phyloP scores from a whole-genome alignment of 30 jellyfish, hydroid and myxozoan species.

The Nemopilema nomurai region DNA sequence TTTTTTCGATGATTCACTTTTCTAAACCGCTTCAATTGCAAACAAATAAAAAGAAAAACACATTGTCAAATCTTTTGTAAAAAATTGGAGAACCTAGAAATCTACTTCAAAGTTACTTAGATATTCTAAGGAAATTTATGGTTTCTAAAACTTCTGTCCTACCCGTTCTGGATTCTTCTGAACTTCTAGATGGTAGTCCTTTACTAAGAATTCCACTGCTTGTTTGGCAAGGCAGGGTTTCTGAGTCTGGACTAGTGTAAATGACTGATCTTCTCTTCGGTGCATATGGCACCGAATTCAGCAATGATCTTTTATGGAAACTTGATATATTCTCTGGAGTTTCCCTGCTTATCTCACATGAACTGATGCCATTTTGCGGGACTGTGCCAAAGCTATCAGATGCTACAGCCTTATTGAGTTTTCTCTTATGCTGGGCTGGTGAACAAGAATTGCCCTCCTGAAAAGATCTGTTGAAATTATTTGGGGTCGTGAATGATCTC shows the following conservation, averaged over 20 bases:
- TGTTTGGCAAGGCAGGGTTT: not conserved
- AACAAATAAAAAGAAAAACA: no score
- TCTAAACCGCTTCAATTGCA: no score
- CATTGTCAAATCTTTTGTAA: no score
- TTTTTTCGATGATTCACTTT: no score
- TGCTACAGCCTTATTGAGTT: not conserved
- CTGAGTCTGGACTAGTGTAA: conserved; percentile 45
- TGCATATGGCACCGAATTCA: conserved; percentile 9
- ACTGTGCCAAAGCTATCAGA: not conserved
- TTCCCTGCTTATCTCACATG: not conserved
- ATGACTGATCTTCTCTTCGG: conserved; percentile 31
- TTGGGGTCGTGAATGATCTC: conserved; percentile 37
- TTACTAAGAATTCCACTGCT: not conserved
- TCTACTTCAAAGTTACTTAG: no score
- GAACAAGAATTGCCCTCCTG: not conserved
- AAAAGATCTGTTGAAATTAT: not conserved
- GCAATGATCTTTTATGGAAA: conserved; percentile 12
- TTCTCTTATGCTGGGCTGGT: not conserved
- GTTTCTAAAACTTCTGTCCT: no score
- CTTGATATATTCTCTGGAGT: conserved; percentile 4
- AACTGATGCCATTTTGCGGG: not conserved
- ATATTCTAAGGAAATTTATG: no score
- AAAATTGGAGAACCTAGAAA: no score
- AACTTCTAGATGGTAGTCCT: not conserved
- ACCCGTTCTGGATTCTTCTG: not conserved